These are phyloP conservation scores for Forpus xanthops DNA, from an alignment of 2,797 vertebrate genomes.

Conservation along the genomic window DNA sequence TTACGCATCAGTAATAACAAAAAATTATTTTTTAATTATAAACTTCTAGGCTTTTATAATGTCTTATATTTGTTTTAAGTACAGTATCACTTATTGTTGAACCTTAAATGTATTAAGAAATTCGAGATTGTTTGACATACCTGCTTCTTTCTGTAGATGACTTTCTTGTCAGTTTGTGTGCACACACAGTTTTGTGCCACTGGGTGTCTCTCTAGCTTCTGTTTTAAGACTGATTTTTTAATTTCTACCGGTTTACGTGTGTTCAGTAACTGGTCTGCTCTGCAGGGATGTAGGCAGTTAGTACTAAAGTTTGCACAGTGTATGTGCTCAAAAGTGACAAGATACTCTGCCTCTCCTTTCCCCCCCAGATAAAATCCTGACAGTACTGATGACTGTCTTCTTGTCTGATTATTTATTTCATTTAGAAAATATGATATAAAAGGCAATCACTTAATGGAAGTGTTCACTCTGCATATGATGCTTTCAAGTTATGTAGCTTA, in stretches of 20 bases:
- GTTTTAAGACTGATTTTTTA: not conserved
- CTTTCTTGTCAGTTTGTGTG: not conserved
- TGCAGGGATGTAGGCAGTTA: not conserved
- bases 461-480: not conserved
- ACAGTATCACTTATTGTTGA: not conserved
- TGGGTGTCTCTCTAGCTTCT: constrained; percentile 60
- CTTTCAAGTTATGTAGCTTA: not conserved
- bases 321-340: not conserved
- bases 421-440: not conserved
- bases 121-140: not conserved
- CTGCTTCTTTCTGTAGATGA: not conserved
- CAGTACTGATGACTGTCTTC: not conserved
- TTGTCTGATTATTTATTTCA: not conserved
- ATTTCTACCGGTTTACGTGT: not conserved
- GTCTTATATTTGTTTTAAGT: not conserved
- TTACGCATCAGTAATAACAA: not conserved
- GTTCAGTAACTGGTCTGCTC: not conserved
- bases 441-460: not conserved
- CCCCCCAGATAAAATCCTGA: not conserved
- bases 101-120: not conserved
- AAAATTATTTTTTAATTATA: not conserved
- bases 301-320: not conserved
- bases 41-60: not conserved
- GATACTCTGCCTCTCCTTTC: not conserved
- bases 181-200: not conserved